Percentiles rank a stretch among this genome's conserved stretches.
These are phyloP conservation scores for Phyllotis vaccarum DNA, from an alignment of 2,797 vertebrate species.

Conservation along the genomic window DNA sequence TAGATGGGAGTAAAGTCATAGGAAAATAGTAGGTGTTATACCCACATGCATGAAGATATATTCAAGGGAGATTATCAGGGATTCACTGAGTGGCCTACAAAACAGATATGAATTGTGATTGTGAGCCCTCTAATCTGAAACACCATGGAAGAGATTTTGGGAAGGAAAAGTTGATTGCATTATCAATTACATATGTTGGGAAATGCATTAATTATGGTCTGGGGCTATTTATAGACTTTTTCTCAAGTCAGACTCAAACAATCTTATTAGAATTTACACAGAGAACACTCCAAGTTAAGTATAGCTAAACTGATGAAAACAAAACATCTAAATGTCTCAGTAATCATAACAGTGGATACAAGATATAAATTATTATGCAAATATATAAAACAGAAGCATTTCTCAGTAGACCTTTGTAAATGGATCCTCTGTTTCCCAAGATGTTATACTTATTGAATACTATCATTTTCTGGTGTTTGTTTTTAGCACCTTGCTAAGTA, in stretches of 20 bases:
- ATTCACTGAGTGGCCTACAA: neutral
- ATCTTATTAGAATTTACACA: conserved; percentile 5
- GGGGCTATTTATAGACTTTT: neutral
- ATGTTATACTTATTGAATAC: neutral
- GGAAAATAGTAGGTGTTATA: neutral
- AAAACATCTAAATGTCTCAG: neutral
- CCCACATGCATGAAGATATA: neutral
- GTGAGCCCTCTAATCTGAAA: neutral
- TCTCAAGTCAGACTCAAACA: neutral
- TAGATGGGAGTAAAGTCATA: neutral
- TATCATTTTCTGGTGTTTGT: neutral
- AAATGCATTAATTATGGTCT: neutral
- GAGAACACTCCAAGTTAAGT: neutral
- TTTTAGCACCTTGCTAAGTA: neutral
- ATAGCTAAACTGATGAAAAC: neutral
- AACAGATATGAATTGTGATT: neutral
- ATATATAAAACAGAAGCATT: neutral
- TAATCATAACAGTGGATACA: neutral
- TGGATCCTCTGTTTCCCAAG: too few relatives aligned
- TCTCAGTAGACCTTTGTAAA: neutral
- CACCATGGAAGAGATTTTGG: neutral
- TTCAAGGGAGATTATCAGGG: neutral
- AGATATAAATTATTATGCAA: neutral
- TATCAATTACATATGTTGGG: neutral
- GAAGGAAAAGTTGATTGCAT: neutral